phyloP scores from a whole-genome alignment of 2,888 invertebrate species.

The Scelioninae gen. 2 region DNA sequence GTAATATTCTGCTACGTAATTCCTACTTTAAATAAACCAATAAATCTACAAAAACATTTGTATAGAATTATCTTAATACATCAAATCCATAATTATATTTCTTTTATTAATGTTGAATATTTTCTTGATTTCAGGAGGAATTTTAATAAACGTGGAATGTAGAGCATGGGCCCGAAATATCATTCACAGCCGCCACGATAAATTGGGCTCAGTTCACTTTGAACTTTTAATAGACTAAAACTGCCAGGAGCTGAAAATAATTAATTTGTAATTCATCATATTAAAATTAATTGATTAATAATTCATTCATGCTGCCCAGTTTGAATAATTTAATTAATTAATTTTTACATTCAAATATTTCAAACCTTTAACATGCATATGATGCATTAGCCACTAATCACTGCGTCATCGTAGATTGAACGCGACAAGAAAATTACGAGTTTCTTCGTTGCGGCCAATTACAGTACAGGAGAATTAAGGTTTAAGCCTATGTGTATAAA shows the following conservation, averaged over 20 bases:
- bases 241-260: conserved; percentile 39
- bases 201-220: conserved; percentile 84
- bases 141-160: conserved; percentile 83
- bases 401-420: conserved; percentile 46
- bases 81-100: background rate
- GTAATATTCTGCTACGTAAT: too few relatives aligned
- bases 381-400: conserved; percentile 50
- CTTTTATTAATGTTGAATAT: background rate
- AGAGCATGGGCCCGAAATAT: conserved; percentile 85
- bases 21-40: too few relatives aligned
- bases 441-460: conserved; percentile 54
- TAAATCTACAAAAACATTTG: too few relatives aligned
- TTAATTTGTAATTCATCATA: conserved; percentile 32
- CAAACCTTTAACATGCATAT: conserved; percentile 46
- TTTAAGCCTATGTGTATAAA: conserved; percentile 54
- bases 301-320: conserved; percentile 21
- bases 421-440: conserved; percentile 45
- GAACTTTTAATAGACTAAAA: conserved; percentile 80
- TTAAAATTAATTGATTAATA: conserved; percentile 47
- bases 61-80: too few relatives aligned
- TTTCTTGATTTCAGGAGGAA: conserved; percentile 76
- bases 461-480: conserved; percentile 49
- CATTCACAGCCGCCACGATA: conserved; percentile 81
- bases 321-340: conserved; percentile 40
- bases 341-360: conserved; percentile 46